Base-by-base conservation (phyloP, 2,113 vertebrate species). In the Cygnus buccinator region DNA sequence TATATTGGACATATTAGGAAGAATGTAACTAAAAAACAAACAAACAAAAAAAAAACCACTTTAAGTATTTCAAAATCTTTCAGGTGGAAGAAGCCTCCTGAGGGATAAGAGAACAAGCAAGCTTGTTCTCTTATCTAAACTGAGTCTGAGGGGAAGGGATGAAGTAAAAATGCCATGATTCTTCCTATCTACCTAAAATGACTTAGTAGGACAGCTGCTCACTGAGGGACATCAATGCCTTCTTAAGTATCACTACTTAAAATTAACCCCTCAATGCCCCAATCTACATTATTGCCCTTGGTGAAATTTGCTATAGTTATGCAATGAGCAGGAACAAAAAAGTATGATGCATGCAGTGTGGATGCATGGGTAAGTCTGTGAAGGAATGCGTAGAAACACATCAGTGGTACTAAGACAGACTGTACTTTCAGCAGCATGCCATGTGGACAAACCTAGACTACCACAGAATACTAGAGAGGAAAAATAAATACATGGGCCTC, bases 341-440 rank as follows among this genome's bases (percentile, higher is more conserved):
- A 59, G 20, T n/a, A 4, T 4, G 9, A 35, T 44, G 7, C 3
- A 15, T 21, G 22, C 12, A 20, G 17, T 7, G 19, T 1, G 2
- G 44, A 18, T 44, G 44, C 44, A 88, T 11, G 8, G 29, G 50
- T 48, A 48, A 48, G 21, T 52, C 37, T 71, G 25, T 43, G n/a
- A 20, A 44, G 1, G 6, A 91, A 61, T 12, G 39, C 1, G 16
- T 71, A 31, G 18, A 57, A 65, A 48, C 3, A 29, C n/a, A 6
- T 57, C 11, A 28, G 19, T 18, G 11, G 5, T 39, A 71, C 11
- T 0, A 0, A 70, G 22, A 28, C 14, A 41, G 12, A 48, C 13
- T 46, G 9, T 11, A 31, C 9, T 66, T 13, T 58, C 25, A 43
- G 11, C 9, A 73, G 6, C 14, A 12, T 50, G 25, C 23, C 35